Evolutionary conservation across 1,140 invertebrate genomes (phyloP), one percentile per base, ranked within the genome.

Genomic region (Apis laboriosa): DNA sequence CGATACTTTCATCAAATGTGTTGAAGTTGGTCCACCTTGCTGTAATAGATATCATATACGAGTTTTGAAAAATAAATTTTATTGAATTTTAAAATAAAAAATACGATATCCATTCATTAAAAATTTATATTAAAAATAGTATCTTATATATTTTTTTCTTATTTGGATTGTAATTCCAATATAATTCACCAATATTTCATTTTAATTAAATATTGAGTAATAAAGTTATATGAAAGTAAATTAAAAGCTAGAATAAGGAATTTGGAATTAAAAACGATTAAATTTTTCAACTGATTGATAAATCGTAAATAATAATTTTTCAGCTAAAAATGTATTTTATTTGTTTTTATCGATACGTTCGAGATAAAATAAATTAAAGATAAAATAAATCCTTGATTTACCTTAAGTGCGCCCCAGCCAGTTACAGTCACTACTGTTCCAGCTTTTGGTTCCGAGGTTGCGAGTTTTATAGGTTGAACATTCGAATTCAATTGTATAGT

Each of bases 371-470:
- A 43, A 43, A 43, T 7, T 43, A 43, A 43, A 7, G 34, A 7
- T 70, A 24, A 70, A 70, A 51, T 56, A 24, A 4, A 34, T 55
- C 0, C 8, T 9, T 8, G 7, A 75, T 61, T 63, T 63, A 88
- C 84, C 86, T 1, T 17, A 17, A 92, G 84, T 56, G 93, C 90
- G 51, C 95, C 95, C 95, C 95, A 96, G 68, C 96, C 96, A n/a
- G 94, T 93, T 1, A 95, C 93, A 24, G 90, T 92, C 19, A 94
- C 94, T 21, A 90, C 77, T 2, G 89, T 92, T 9, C 93, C 93
- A 51, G 90, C 49, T 17, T 17, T 58, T 15, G 28, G 86, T 66
- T 88, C 83, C 15, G 1, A 43, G 19, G 9, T 34, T 9, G 83
- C 63, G 34, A 67, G 56, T 49, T 73, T 28, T 75, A 91, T 55